Evolutionary conservation across 2,113 vertebrate species (phyloP).

Genomic region (Mixornis gularis): DNA sequence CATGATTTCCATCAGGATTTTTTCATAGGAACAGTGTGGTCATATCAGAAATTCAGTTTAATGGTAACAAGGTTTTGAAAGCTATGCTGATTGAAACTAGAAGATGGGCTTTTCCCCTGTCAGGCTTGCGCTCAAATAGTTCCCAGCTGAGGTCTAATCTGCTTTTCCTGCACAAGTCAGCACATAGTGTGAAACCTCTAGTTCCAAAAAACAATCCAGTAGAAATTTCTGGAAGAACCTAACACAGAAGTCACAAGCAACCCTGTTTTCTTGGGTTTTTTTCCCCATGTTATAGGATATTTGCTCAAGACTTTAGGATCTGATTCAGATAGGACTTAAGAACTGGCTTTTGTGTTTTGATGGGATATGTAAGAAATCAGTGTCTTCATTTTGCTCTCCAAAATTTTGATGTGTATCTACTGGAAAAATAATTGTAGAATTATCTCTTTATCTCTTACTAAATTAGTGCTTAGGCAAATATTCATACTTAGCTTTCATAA

Average conservation of each 20-base stretch:
- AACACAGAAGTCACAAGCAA: neutral
- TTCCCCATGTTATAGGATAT: neutral
- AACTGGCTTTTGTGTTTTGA: neutral
- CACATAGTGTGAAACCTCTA: neutral
- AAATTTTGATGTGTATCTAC: neutral
- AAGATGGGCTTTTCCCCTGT: neutral
- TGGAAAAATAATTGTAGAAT: neutral
- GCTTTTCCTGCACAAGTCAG: neutral
- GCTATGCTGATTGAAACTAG: neutral
- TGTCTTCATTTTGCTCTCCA: neutral
- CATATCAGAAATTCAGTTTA: neutral
- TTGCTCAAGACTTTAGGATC: neutral
- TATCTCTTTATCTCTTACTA: neutral
- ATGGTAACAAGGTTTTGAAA: neutral
- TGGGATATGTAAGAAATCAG: neutral
- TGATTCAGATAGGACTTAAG: neutral
- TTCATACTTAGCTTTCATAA: neutral
- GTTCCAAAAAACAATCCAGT: neutral
- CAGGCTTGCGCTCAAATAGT: neutral
- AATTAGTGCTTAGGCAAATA: neutral
- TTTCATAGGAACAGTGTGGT: rapidly evolving
- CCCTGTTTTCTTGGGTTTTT: neutral
- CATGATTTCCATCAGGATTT: neutral
- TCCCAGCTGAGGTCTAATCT: rapidly evolving
- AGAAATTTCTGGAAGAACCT: neutral